Evolutionary conservation across 2,888 invertebrate species (phyloP).

Genomic region (Dicycla oo): DNA sequence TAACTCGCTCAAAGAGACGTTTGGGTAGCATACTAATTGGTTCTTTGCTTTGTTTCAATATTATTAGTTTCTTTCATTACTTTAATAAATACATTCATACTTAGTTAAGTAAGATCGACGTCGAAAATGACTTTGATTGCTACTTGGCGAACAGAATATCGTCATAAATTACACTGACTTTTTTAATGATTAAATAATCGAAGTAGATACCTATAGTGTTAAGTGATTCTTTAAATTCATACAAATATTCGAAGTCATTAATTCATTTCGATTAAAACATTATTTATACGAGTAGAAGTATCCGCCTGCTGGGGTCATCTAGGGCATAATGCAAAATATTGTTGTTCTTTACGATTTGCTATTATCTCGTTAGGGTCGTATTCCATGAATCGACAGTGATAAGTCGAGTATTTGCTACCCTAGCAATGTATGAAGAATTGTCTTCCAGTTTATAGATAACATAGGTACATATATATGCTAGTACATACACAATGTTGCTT

Average conservation of each 20-base stretch:
- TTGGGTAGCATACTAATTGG: slow-evolving; percentile 7
- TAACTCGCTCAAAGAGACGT: slow-evolving; percentile 20
- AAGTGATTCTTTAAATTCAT: neutral
- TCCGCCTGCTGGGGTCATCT: slow-evolving; percentile 28
- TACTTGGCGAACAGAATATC: neutral
- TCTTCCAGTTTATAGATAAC: slow-evolving; percentile 24
- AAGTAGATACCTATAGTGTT: neutral
- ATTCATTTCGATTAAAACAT: slow-evolving; percentile 21
- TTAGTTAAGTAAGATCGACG: neutral
- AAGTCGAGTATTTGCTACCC: slow-evolving; percentile 18
- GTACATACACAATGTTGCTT: slow-evolving; percentile 12
- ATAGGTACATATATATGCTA: neutral
- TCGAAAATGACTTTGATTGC: neutral
- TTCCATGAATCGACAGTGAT: slow-evolving; percentile 21
- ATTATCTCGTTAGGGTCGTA: slow-evolving; percentile 19
- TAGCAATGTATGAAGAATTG: slow-evolving; percentile 1
- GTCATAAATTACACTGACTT: neutral
- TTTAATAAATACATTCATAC: slow-evolving; percentile 14
- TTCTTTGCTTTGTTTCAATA: neutral
- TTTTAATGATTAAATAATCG: neutral
- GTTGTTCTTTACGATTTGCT: slow-evolving; percentile 8
- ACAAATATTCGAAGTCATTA: slow-evolving; percentile 5
- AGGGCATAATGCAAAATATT: slow-evolving; percentile 22
- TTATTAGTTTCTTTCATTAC: neutral
- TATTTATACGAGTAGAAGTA: slow-evolving; percentile 13